Evolutionary conservation across 1,140 invertebrate species (phyloP).

Genomic region (Armadillidium nasatum): DNA sequence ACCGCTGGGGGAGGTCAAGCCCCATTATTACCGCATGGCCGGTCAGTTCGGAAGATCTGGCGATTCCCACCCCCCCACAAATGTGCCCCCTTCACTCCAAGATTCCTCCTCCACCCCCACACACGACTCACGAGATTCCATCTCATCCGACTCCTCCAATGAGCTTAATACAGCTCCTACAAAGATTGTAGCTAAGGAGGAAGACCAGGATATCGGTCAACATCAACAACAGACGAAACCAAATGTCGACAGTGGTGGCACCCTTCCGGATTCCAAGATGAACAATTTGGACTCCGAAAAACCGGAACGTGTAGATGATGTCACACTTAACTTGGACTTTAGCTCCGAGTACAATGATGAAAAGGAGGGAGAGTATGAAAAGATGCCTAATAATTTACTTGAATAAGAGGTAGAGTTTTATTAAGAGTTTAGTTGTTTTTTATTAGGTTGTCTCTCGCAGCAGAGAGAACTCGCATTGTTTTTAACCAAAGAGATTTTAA

Average conservation of each 20-base stretch:
- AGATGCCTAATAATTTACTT: too few relatives aligned
- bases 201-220: background rate
- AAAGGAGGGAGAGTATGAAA: too few relatives aligned
- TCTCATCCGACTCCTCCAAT: slow-evolving; percentile 8
- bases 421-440: too few relatives aligned
- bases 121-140: background rate
- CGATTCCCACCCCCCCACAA: slow-evolving; percentile 23
- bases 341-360: background rate
- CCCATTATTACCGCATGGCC: slow-evolving; percentile 74
- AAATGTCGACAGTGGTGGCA: background rate
- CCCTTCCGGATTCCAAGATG: background rate
- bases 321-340: background rate
- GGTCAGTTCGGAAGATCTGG: slow-evolving; percentile 31
- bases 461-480: too few relatives aligned
- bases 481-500: too few relatives aligned
- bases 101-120: slow-evolving; percentile 7
- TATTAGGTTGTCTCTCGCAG: too few relatives aligned
- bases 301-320: background rate
- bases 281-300: background rate
- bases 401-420: too few relatives aligned
- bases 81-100: slow-evolving; percentile 22
- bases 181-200: slow-evolving; percentile 9
- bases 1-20: slow-evolving; percentile 64
- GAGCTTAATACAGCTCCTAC: slow-evolving; percentile 7
- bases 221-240: background rate